Conservation (phyloP, 2,797 vertebrate species). For the Anomalospiza imberbis region DNA sequence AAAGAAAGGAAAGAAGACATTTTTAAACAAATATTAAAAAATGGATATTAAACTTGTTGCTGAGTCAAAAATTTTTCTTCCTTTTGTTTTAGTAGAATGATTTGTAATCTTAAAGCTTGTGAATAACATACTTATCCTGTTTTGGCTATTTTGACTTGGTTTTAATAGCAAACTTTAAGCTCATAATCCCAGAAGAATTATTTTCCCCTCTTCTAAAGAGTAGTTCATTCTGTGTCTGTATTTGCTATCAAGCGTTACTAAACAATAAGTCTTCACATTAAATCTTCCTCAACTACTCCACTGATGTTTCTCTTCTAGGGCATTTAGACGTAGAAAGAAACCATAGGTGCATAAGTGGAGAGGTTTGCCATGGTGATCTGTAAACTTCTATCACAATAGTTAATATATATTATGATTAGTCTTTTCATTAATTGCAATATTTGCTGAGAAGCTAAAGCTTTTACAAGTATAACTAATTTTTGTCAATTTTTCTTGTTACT, state of each 20-base stretch:
- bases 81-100: background rate
- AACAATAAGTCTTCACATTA: background rate
- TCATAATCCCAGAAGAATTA: background rate
- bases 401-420: background rate
- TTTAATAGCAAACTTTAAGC: background rate
- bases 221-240: background rate
- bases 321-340: background rate
- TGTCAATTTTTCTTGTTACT: background rate
- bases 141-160: background rate
- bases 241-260: background rate
- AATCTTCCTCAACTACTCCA: background rate
- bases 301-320: background rate
- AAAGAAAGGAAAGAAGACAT: background rate
- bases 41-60: background rate
- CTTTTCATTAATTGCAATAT: background rate
- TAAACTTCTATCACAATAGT: background rate
- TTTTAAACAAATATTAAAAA: background rate
- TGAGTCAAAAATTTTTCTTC: background rate
- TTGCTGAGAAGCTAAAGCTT: background rate
- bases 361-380: background rate
- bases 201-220: background rate
- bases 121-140: background rate
- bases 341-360: background rate
- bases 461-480: background rate
- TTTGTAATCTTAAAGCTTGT: background rate